Evolutionary conservation across 2,113 vertebrate genomes (phyloP).

Genomic region (Montifringilla adamsi): DNA sequence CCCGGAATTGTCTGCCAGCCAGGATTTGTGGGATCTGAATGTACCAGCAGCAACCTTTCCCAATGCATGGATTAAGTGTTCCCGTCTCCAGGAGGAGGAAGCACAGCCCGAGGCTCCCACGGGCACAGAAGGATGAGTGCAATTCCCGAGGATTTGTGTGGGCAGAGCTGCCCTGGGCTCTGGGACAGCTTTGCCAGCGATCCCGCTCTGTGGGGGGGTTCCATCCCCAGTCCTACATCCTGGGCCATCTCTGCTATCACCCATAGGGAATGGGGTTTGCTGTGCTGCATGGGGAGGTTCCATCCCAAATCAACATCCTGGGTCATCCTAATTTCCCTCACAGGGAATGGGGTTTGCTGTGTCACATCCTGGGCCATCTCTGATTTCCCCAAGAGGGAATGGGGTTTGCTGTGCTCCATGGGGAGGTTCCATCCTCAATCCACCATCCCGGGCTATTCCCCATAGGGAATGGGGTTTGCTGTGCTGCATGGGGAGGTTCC

Average conservation of each 20-base stretch:
- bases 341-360: background rate
- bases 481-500: background rate
- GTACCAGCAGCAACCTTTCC: background rate
- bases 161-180: background rate
- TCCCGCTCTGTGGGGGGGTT: fast-evolving
- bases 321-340: no score
- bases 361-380: background rate
- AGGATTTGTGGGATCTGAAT: background rate
- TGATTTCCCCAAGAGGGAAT: background rate
- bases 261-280: background rate
- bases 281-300: fast-evolving
- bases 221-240: background rate
- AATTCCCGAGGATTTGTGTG: fast-evolving
- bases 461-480: background rate
- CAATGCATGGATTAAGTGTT: background rate
- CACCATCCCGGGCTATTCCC: background rate
- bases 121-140: background rate
- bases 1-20: background rate
- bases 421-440: background rate
- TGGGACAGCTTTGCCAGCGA: background rate
- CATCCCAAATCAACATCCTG: background rate
- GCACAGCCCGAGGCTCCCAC: fast-evolving
- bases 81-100: background rate
- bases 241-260: background rate
- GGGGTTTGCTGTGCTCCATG: fast-evolving